Evolutionary conservation across 2,113 vertebrate species (phyloP).

Genomic region (Pedionomus torquatus): DNA sequence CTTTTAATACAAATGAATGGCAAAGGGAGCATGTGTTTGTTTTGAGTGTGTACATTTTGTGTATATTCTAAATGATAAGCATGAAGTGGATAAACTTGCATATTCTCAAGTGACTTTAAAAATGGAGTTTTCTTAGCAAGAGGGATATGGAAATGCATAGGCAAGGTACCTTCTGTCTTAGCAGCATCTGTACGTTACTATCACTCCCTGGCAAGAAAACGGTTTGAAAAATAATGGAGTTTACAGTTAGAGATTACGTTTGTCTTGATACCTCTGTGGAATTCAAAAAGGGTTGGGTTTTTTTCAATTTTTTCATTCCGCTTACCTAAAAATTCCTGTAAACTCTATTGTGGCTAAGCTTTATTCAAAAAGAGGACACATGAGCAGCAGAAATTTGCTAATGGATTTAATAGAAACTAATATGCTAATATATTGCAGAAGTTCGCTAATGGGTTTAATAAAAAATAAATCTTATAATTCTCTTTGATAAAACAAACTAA

Average conservation of each 20-base stretch:
- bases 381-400: not conserved
- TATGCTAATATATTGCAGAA: too few relatives aligned
- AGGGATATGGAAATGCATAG: not conserved
- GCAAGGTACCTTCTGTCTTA: not conserved
- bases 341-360: not conserved
- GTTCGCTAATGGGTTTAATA: not conserved
- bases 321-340: not conserved
- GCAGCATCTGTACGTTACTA: not conserved
- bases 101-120: not conserved
- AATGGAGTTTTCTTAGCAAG: not conserved
- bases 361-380: not conserved
- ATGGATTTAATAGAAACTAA: not conserved
- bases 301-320: not conserved
- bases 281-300: not conserved
- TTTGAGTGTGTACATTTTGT: not conserved
- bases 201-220: not conserved
- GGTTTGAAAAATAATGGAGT: not conserved
- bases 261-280: not conserved
- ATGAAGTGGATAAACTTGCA: not conserved
- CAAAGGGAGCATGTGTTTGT: not conserved
- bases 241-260: not conserved
- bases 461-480: not conserved
- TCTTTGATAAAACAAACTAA: not conserved
- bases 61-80: not conserved
- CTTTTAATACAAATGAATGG: not conserved